phyloP scores from a whole-genome alignment of 2,888 invertebrate species.

The Agapostemon virescens region DNA sequence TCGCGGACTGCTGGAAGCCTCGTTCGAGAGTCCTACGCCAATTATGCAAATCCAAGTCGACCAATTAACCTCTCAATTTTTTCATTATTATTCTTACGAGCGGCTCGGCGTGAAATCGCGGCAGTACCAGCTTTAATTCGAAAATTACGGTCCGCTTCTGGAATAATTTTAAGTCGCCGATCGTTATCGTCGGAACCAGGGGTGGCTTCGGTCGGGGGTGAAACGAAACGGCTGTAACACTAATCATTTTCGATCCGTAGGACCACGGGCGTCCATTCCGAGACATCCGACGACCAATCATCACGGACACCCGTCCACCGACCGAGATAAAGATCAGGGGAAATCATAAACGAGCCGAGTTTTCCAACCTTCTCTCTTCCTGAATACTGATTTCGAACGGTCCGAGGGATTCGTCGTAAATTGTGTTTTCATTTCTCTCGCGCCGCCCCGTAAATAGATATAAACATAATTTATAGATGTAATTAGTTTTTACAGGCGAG shows the following conservation, averaged over 20 bases:
- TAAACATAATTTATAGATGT: not conserved
- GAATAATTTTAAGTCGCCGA: constrained; percentile 57
- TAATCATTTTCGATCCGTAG: constrained; percentile 60
- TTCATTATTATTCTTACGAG: constrained; percentile 18
- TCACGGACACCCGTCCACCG: constrained; percentile 53
- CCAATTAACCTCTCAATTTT: constrained; percentile 58
- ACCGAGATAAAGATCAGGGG: constrained; percentile 66
- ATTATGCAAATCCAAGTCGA: constrained; percentile 64
- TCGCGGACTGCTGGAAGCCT: constrained; percentile 33
- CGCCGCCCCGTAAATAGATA: not conserved
- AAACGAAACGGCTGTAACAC: constrained; percentile 34
- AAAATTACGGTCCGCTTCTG: constrained; percentile 57
- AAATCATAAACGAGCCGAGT: constrained; percentile 36
- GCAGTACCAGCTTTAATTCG: constrained; percentile 45
- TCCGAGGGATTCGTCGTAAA: constrained; percentile 26
- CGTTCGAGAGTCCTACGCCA: constrained; percentile 57
- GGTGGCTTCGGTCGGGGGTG: constrained; percentile 63
- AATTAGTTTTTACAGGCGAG: not conserved
- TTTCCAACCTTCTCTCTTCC: constrained; percentile 19
- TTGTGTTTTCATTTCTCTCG: constrained; percentile 5
- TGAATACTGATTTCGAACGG: constrained; percentile 20
- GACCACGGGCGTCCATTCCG: constrained; percentile 60
- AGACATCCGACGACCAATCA: constrained; percentile 63
- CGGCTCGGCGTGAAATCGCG: constrained; percentile 15
- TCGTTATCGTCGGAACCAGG: constrained; percentile 56